phyloP scores from a whole-genome alignment of 2,113 vertebrate species.

The Dolichallabes microphthalmus region DNA sequence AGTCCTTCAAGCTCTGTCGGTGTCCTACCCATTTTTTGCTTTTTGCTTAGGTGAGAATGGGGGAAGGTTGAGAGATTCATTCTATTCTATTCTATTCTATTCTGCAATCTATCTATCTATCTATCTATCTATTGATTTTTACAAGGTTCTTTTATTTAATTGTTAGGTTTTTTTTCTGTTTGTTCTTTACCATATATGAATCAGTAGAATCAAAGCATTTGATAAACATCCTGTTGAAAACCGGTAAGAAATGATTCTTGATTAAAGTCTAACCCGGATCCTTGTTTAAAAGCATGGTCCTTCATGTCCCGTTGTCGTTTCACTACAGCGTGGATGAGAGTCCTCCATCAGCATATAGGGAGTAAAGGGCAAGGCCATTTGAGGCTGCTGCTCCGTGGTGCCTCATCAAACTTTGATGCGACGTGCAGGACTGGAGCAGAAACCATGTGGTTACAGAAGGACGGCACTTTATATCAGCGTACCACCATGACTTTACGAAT shows the following conservation, averaged over 20 bases:
- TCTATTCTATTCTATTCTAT: no score
- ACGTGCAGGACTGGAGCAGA: conserved; percentile 2
- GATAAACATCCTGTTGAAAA: not conserved
- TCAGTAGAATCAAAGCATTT: not conserved
- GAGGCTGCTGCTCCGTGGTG: not conserved
- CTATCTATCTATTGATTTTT: not conserved
- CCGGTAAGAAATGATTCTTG: not conserved
- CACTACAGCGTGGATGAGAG: not conserved
- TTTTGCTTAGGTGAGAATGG: no score
- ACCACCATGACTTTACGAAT: conserved; percentile 12
- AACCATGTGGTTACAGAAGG: conserved; percentile 1
- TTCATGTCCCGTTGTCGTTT: conserved; percentile 1
- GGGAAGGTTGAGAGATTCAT: not conserved
- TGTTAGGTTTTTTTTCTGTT: no score
- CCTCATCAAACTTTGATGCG: conserved; percentile 7
- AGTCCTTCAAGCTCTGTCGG: no score
- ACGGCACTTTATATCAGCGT: conserved; percentile 24
- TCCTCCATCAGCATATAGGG: not conserved
- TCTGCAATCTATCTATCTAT: not conserved
- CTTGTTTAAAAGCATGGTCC: not conserved
- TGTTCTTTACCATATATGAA: not conserved
- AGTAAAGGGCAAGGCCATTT: not conserved
- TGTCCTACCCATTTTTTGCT: no score
- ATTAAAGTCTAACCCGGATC: not conserved
- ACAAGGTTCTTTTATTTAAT: not conserved